Conservation (phyloP, 2,888 invertebrate genomes). For the Drosophila mayaguana region DNA sequence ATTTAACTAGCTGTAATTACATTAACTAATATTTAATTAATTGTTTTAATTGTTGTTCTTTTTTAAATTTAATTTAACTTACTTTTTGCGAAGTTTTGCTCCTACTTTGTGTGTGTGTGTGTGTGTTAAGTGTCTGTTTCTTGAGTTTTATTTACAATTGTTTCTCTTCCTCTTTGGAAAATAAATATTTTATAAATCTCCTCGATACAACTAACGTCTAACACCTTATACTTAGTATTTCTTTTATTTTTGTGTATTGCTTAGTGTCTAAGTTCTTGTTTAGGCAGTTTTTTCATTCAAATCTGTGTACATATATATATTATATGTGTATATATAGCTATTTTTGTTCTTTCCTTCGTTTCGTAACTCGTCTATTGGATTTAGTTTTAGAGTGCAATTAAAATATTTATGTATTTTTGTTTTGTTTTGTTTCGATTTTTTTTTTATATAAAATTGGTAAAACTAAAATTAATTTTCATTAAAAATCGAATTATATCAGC, state of each 20-base stretch:
- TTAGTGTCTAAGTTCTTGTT: conserved; percentile 63
- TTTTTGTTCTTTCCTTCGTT: conserved; percentile 37
- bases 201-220: conserved; percentile 36
- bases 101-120: conserved; percentile 77
- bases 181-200: conserved; percentile 30
- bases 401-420: conserved; percentile 35
- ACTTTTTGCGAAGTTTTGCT: conserved; percentile 83
- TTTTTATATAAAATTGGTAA: conserved; percentile 40
- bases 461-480: conserved; percentile 68
- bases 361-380: conserved; percentile 46
- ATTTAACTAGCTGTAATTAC: conserved; percentile 51
- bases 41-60: conserved; percentile 27
- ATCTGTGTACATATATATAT: conserved; percentile 65
- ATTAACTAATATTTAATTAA: conserved; percentile 70
- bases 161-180: conserved; percentile 33
- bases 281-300: conserved; percentile 83
- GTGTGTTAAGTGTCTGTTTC: conserved; percentile 22
- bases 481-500: conserved; percentile 39
- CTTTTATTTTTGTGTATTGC: conserved; percentile 54
- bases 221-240: conserved; percentile 10
- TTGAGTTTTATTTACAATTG: conserved; percentile 61
- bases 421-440: too few relatives aligned
- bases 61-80: conserved; percentile 21
- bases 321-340: conserved; percentile 52
- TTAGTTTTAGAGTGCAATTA: conserved; percentile 51